Base-by-base conservation (phyloP, 2,888 invertebrate genomes). In the Calliopum simillimum region DNA sequence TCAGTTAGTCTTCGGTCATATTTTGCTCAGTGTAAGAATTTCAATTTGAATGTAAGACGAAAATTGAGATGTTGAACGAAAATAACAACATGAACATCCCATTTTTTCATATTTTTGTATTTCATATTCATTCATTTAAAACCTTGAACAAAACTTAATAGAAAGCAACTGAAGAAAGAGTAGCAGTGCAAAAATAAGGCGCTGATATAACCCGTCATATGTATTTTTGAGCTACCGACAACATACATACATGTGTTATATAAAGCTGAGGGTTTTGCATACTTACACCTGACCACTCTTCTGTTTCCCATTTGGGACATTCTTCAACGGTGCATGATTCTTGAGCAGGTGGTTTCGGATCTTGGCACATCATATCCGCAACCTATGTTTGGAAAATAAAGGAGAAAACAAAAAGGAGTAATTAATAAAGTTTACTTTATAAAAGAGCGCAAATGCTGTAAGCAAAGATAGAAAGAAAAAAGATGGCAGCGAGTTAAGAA, bases 251-350 rank as follows among this genome's bases (percentile, higher is more conserved):
- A n/a, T n/a, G n/a, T 8, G 8, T 1, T 25, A 5, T 5, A 25
- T 33, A 33, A 33, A 33, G 51, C 25, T 25, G 25, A 25, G 25
- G 46, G 73, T 67, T 66, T 53, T 55, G 55, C 23, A 71, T 79
- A 90, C 94, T 92, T 88, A 97, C 97, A 88, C 93, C 92, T 67
- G 96, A 95, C 97, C 97, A 97, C 70, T 92, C 90, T 33, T 94
- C 92, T 56, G 93, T 90, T 75, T 93, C 89, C 98, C 98, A 98
- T 76, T 90, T 89, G 1, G 97, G 96, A 83, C 98, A 98, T 73
- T 94, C 93, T 79, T 93, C 90, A 75, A 91, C 89, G 85, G 93
- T 95, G 87, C 97, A 98, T 3, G 91, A 89, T 82, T 96, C 95
- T 75, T 93, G 90, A 61, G 91, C 90, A 70, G 92, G 89, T 4